phyloP scores from a whole-genome alignment of 2,888 invertebrate species.

The Tyria jacobaeae region DNA sequence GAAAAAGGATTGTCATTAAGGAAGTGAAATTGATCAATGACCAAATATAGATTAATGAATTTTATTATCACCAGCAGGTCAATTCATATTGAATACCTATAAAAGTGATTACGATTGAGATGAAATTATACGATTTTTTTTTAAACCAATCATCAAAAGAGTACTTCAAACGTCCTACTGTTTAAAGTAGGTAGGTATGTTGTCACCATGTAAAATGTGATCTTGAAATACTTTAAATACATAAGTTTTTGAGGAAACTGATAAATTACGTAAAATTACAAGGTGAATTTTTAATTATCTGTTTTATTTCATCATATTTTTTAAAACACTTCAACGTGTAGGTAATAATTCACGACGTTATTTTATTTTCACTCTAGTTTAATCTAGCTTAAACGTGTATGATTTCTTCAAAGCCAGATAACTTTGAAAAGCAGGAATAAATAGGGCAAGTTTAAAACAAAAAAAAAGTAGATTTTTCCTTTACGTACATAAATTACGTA shows the following conservation, averaged over 20 bases:
- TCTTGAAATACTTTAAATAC: constrained; percentile 1
- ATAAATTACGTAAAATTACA: neutral
- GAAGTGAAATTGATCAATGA: constrained; percentile 37
- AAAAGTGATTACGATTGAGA: constrained; percentile 2
- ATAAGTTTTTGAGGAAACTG: too few species aligned
- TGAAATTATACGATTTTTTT: too few species aligned
- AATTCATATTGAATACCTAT: constrained; percentile 14
- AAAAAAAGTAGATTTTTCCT: neutral
- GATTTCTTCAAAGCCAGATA: neutral
- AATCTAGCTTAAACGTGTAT: neutral
- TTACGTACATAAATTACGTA: neutral
- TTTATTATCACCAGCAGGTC: constrained; percentile 20
- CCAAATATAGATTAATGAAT: constrained; percentile 13
- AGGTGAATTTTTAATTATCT: neutral
- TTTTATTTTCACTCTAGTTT: neutral
- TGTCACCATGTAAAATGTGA: constrained; percentile 7
- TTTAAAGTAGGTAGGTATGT: neutral
- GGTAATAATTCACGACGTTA: neutral
- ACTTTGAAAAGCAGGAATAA: too few species aligned
- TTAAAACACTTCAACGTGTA: too few species aligned
- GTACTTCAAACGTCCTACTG: neutral
- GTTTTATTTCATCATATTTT: neutral
- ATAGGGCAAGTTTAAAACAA: neutral
- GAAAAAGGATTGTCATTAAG: constrained; percentile 23
- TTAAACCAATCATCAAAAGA: neutral